These are phyloP conservation scores for Aphelenchoides besseyi DNA, from an alignment of 1,140 invertebrate species.

Conservation along the genomic window DNA sequence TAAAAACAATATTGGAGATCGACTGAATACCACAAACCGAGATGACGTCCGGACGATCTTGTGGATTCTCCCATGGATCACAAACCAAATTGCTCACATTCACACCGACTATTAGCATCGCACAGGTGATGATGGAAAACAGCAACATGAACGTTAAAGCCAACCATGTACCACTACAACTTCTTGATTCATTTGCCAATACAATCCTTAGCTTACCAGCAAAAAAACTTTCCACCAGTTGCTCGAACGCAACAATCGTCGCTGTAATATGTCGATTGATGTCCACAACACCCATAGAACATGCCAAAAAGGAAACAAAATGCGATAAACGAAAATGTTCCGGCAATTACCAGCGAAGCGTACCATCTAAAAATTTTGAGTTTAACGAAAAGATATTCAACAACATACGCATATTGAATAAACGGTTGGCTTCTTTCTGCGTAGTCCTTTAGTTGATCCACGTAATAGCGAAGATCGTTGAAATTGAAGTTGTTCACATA, in stretches of 20 bases:
- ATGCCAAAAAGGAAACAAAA: constrained; percentile 56
- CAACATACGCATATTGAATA: constrained; percentile 20
- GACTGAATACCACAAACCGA: constrained; percentile 42
- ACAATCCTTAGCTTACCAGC: constrained; percentile 40
- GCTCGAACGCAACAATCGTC: constrained; percentile 61
- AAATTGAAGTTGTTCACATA: constrained; percentile 22
- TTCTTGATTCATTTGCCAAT: neutral
- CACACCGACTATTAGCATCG: constrained; percentile 51
- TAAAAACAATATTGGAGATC: constrained; percentile 20
- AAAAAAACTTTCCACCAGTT: constrained; percentile 56
- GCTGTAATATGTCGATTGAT: constrained; percentile 57
- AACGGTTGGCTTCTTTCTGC: neutral
- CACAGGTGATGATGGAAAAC: constrained; percentile 44
- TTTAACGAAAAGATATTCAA: neutral
- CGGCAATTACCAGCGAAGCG: constrained; percentile 50
- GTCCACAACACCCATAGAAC: constrained; percentile 60
- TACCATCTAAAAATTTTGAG: constrained; percentile 51
- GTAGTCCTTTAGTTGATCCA: constrained; percentile 17
- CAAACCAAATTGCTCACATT: constrained; percentile 55
- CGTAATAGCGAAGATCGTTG: constrained; percentile 16
- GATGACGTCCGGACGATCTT: constrained; percentile 51
- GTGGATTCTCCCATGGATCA: constrained; percentile 54
- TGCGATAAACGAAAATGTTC: constrained; percentile 55
- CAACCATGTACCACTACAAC: constrained; percentile 61
- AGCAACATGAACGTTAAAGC: constrained; percentile 43